Conservation (phyloP, 2,113 vertebrate genomes). For the Antechinus stuartii region DNA sequence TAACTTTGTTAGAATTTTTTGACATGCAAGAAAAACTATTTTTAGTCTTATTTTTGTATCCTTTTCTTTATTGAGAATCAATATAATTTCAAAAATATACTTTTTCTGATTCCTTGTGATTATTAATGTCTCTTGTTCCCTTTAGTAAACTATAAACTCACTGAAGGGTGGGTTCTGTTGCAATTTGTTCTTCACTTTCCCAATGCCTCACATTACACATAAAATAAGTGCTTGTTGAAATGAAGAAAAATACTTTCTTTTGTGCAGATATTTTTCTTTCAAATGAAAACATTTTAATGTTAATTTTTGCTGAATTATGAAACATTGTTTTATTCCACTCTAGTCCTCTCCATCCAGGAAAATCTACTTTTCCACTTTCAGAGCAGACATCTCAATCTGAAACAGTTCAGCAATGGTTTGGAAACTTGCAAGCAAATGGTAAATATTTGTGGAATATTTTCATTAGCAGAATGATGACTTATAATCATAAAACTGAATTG, state of each 20-base stretch:
- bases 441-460: constrained; percentile 6
- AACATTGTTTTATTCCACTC: constrained; percentile 80
- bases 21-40: not conserved
- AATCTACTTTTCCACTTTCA: constrained; percentile 83
- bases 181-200: not conserved
- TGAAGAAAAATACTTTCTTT: constrained; percentile 5
- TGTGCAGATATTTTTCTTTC: constrained; percentile 39
- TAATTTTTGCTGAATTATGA: constrained; percentile 48
- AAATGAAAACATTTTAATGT: not conserved
- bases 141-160: not conserved
- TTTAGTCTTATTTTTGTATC: not conserved
- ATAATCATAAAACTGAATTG: not conserved
- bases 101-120: not conserved
- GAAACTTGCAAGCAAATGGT: constrained; percentile 83
- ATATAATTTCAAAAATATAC: not conserved
- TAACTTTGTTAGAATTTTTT: not conserved
- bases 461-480: not conserved
- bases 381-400: constrained; percentile 87
- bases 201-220: not conserved
- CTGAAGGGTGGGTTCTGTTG: not conserved
- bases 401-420: constrained; percentile 91
- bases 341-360: constrained; percentile 84
- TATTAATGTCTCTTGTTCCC: not conserved
- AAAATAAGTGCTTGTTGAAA: constrained; percentile 23
- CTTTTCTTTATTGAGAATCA: not conserved